phyloP scores from a whole-genome alignment of 2,113 vertebrate genomes.

The Megaceryle maxima region DNA sequence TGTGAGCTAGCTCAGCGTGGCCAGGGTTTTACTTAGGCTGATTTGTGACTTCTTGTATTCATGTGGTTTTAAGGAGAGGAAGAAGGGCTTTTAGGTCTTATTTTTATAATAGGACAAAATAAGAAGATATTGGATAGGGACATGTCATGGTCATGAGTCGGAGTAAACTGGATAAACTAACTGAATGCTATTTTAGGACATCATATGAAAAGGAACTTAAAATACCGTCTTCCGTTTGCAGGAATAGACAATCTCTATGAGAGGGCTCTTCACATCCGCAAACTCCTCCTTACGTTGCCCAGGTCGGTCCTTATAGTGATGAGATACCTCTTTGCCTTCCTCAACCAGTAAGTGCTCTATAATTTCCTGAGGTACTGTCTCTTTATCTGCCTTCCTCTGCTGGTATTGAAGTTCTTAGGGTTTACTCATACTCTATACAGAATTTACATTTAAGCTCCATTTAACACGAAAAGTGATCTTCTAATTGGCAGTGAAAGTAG shows the following conservation, averaged over 20 bases:
- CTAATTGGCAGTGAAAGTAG: not conserved
- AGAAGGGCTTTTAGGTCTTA: not conserved
- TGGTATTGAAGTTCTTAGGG: not conserved
- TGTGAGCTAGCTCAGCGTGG: not conserved
- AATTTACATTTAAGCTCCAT: not conserved
- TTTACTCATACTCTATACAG: not conserved
- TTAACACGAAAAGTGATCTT: not conserved
- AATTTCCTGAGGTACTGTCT: not conserved
- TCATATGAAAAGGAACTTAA: not conserved
- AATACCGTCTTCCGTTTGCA: slow-evolving; percentile 59
- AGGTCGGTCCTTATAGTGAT: slow-evolving; percentile 95
- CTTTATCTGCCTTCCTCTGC: not conserved
- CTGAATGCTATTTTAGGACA: not conserved
- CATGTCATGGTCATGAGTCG: not conserved
- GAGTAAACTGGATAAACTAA: not conserved
- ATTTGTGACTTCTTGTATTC: not conserved
- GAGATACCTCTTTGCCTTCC: slow-evolving; percentile 98
- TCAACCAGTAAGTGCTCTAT: slow-evolving; percentile 92
- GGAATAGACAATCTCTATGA: slow-evolving; percentile 98
- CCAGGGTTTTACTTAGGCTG: not conserved
- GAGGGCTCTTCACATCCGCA: slow-evolving; percentile 93
- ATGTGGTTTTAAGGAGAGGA: not conserved
- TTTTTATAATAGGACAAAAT: not conserved
- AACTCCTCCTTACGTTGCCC: slow-evolving; percentile 93
- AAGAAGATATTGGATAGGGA: not conserved